Evolutionary conservation across 2,888 invertebrate species (phyloP).

Genomic region (Cantharis rufa): DNA sequence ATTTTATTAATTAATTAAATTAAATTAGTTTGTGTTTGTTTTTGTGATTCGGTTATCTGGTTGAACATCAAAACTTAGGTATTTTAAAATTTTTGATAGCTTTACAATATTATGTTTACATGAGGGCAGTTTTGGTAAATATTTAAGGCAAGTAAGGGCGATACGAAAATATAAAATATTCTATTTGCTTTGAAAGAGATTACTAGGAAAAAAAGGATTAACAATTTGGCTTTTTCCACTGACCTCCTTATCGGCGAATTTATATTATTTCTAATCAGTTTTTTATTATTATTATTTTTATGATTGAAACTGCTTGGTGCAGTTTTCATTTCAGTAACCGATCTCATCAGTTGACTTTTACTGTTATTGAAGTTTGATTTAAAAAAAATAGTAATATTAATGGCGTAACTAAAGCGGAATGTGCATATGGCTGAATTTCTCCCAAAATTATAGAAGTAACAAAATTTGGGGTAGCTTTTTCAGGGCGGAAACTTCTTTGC

Average conservation of each 20-base stretch:
- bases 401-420: too few species aligned
- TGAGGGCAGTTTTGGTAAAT: not conserved
- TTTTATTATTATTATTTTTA: too few species aligned
- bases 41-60: not conserved
- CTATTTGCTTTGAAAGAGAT: not conserved
- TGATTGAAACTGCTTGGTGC: too few species aligned
- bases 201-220: not conserved
- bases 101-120: not conserved
- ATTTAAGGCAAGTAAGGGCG: not conserved
- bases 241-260: not conserved
- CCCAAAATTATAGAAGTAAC: too few species aligned
- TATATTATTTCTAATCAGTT: not conserved
- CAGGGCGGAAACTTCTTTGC: too few species aligned
- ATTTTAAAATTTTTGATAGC: not conserved
- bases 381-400: too few species aligned
- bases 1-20: not conserved
- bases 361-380: too few species aligned
- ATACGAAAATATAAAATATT: not conserved
- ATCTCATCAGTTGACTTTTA: too few species aligned
- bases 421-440: too few species aligned
- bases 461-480: too few species aligned
- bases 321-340: too few species aligned
- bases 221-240: not conserved
- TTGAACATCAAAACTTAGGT: not conserved
- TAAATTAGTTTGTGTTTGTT: not conserved